These are phyloP conservation scores for Aphelenchoides fujianensis DNA, from an alignment of 1,140 invertebrate species.

Conservation along the genomic window DNA sequence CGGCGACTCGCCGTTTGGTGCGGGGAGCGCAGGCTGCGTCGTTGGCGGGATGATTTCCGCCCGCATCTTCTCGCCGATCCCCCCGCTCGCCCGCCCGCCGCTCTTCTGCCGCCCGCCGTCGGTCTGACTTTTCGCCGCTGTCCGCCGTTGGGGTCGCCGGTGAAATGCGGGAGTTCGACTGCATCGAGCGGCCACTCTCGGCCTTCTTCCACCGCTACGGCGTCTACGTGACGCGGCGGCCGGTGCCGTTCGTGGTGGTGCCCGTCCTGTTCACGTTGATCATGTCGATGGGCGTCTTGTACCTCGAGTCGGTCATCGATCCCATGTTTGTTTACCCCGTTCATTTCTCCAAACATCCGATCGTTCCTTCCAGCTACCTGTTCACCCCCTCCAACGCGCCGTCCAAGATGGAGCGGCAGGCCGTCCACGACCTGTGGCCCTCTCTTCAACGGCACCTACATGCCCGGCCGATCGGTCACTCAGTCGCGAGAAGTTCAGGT, in stretches of 20 bases:
- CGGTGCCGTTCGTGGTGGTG: conserved; percentile 54
- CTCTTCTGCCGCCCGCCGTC: not conserved
- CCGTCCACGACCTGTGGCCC: conserved; percentile 60
- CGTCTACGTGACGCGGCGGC: conserved; percentile 46
- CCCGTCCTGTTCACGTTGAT: conserved; percentile 53
- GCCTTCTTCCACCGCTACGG: conserved; percentile 56
- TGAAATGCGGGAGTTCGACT: conserved; percentile 50
- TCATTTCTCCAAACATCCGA: not conserved
- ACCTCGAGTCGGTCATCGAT: conserved; percentile 54
- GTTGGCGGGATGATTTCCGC: not conserved
- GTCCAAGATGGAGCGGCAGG: conserved; percentile 50
- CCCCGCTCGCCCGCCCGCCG: too few relatives aligned
- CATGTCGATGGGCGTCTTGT: conserved; percentile 43
- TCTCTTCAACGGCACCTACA: conserved; percentile 52
- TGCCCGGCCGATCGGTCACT: conserved; percentile 59
- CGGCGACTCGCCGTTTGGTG: conserved; percentile 1
- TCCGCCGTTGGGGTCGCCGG: not conserved
- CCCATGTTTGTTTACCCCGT: conserved; percentile 46
- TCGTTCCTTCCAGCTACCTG: conserved; percentile 35
- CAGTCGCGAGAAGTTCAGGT: conserved; percentile 60
- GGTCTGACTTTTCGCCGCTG: not conserved
- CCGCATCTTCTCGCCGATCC: too few relatives aligned
- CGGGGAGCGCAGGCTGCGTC: not conserved
- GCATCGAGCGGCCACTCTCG: conserved; percentile 53
- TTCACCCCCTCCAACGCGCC: conserved; percentile 56